These are phyloP conservation scores for Thaumetopoea pityocampa DNA, from an alignment of 1,140 invertebrate genomes.

Conservation along the genomic window DNA sequence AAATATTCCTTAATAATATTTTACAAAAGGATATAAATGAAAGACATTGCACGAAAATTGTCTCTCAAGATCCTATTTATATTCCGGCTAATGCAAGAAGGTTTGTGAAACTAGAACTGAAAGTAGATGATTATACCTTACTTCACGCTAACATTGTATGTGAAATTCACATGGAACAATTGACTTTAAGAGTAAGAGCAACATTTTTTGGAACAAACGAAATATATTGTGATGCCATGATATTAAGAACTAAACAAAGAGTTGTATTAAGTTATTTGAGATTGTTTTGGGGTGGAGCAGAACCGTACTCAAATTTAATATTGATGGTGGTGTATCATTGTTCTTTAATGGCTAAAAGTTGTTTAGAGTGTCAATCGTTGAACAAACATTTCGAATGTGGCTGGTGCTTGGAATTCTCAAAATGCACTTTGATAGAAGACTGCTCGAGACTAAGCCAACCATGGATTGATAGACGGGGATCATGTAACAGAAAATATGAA, in stretches of 20 bases:
- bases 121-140: constrained; percentile 25
- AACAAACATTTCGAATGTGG: constrained; percentile 22
- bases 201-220: constrained; percentile 6
- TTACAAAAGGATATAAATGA: constrained; percentile 3
- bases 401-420: constrained; percentile 21
- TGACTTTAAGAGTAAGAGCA: constrained; percentile 10
- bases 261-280: constrained; percentile 18
- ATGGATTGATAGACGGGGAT: constrained; percentile 15
- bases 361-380: constrained; percentile 15
- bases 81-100: constrained; percentile 17
- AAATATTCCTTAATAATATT: constrained; percentile 16
- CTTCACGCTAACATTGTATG: constrained; percentile 20
- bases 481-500: constrained; percentile 4
- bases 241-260: constrained; percentile 9
- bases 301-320: constrained; percentile 22
- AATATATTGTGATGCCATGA: constrained; percentile 16
- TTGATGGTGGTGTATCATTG: constrained; percentile 22
- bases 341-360: constrained; percentile 14
- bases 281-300: constrained; percentile 23
- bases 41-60: constrained; percentile 20
- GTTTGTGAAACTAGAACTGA: constrained; percentile 20
- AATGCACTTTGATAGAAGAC: constrained; percentile 19
- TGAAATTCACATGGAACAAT: constrained; percentile 21
- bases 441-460: constrained; percentile 14
- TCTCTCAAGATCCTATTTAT: constrained; percentile 18